Percentiles rank a stretch among this genome's conserved stretches.
Evolutionary conservation across 2,113 vertebrate genomes (phyloP).

Genomic region (Calyptommatus sinebrachiatus): DNA sequence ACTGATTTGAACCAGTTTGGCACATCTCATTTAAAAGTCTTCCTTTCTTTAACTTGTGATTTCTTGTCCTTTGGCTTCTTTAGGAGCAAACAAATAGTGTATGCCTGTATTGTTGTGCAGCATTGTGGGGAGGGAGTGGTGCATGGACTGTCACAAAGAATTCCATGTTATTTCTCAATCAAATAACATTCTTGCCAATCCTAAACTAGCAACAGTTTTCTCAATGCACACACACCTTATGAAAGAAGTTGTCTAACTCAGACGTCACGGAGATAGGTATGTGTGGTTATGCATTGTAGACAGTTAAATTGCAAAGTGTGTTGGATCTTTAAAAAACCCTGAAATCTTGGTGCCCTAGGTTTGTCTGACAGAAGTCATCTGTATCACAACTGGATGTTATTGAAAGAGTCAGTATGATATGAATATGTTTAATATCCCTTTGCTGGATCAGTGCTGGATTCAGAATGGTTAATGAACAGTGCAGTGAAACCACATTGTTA

Average conservation of each 20-base stretch:
- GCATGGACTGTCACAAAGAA: conserved; percentile 45
- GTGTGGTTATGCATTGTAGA: conserved; percentile 26
- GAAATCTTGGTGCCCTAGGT: not conserved
- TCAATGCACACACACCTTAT: conserved; percentile 27
- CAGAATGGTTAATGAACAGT: not conserved
- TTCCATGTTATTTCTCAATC: conserved; percentile 50
- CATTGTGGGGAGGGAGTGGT: no score
- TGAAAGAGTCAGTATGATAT: not conserved
- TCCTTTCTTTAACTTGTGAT: not conserved
- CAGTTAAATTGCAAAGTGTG: conserved; percentile 34
- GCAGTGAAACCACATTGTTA: not conserved
- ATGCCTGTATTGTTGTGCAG: not conserved
- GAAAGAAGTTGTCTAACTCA: conserved; percentile 24
- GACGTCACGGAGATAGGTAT: not conserved
- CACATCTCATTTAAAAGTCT: no score
- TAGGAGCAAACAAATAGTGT: not conserved
- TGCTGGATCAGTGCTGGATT: not conserved
- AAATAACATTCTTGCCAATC: conserved; percentile 55
- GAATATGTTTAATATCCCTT: conserved; percentile 25
- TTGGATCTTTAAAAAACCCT: conserved; percentile 35
- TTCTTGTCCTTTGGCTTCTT: not conserved
- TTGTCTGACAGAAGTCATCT: conserved; percentile 29
- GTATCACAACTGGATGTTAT: conserved; percentile 18
- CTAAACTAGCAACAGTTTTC: conserved; percentile 46
- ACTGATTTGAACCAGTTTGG: no score